Conservation (phyloP, 2,888 invertebrate species). For the Exocentrus adspersus region DNA sequence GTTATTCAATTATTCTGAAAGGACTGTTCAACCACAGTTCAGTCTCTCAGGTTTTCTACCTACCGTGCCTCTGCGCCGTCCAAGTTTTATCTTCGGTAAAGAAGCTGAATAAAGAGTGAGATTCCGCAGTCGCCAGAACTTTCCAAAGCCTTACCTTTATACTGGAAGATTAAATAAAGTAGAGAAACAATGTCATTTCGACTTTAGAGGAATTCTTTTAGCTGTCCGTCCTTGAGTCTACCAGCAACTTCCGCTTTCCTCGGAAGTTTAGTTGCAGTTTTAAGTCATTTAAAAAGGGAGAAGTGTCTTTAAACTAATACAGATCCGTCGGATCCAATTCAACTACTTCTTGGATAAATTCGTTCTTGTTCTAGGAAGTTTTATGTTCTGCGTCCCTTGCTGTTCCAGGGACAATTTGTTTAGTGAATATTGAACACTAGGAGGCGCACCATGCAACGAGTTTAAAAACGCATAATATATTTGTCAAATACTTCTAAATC, state of each 20-base stretch:
- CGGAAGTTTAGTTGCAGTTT: constrained; percentile 26
- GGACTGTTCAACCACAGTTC: constrained; percentile 56
- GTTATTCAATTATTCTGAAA: constrained; percentile 60
- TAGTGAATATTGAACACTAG: too few species aligned
- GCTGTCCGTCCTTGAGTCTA: constrained; percentile 30
- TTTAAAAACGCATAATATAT: too few species aligned
- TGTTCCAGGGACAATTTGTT: too few species aligned
- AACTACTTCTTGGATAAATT: neutral
- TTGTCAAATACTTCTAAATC: too few species aligned
- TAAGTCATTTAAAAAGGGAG: constrained; percentile 18
- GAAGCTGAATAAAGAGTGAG: constrained; percentile 38
- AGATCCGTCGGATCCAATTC: constrained; percentile 9
- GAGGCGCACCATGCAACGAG: too few species aligned
- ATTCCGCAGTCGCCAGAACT: constrained; percentile 38
- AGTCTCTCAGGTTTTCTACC: constrained; percentile 52
- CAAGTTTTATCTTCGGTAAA: constrained; percentile 40
- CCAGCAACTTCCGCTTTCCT: constrained; percentile 27
- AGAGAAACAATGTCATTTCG: constrained; percentile 52
- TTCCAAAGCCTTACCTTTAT: constrained; percentile 46
- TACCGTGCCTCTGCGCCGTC: constrained; percentile 42
- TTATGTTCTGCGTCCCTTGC: neutral
- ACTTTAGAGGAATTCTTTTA: constrained; percentile 46
- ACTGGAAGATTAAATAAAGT: constrained; percentile 51
- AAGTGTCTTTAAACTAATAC: constrained; percentile 15
- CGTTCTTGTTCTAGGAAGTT: neutral